Conservation (phyloP, 1,140 invertebrate genomes). For the Amphibalanus amphitrite region DNA sequence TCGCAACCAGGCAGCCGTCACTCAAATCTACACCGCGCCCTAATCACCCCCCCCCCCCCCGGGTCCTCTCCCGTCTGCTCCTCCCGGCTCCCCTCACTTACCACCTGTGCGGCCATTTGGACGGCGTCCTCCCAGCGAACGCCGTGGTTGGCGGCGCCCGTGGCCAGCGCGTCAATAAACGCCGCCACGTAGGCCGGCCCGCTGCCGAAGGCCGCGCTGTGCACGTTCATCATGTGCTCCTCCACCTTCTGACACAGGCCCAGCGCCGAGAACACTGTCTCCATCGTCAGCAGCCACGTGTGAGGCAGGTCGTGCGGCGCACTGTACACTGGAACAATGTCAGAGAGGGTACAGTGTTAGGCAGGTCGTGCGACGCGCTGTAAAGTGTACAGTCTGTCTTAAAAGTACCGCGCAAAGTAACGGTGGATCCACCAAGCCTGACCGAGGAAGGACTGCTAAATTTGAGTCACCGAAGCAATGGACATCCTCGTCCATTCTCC, state of each 20-base stretch:
- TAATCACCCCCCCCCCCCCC: background rate
- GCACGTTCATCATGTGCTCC: background rate
- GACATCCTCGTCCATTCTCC: no score
- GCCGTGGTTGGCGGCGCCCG: slow-evolving; percentile 2
- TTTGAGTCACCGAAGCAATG: no score
- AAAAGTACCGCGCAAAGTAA: no score
- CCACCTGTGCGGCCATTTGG: slow-evolving; percentile 1
- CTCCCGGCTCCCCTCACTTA: background rate
- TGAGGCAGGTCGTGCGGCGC: background rate
- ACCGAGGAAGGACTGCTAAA: no score
- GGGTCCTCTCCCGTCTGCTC: background rate
- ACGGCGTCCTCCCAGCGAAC: slow-evolving; percentile 4
- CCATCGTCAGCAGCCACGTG: background rate
- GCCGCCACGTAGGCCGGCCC: background rate
- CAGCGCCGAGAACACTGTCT: background rate
- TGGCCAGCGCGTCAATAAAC: background rate
- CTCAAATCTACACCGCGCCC: background rate
- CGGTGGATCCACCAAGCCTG: no score
- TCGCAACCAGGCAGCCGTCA: background rate
- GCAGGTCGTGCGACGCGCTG: no score
- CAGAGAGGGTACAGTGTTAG: no score
- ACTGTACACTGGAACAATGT: background rate
- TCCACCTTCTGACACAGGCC: slow-evolving; percentile 1
- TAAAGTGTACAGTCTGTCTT: no score
- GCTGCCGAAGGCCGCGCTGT: background rate